Evolutionary conservation across 2,888 invertebrate species (phyloP), one percentile per base, ranked within the genome.

Genomic region (Nemotelus pantherinus): DNA sequence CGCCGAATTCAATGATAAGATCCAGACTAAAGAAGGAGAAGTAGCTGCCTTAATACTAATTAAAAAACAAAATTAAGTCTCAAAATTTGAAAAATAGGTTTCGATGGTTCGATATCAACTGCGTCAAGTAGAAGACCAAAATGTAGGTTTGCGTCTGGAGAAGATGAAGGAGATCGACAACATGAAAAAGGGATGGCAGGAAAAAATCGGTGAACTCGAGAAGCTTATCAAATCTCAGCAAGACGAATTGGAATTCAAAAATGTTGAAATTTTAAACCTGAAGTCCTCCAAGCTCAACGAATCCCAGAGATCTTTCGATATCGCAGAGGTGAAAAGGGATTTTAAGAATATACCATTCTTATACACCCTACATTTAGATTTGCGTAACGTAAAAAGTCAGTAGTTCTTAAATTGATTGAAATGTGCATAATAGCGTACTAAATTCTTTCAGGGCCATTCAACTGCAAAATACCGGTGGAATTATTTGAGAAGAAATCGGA

Each of bases 11-110:
- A 77, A 71, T 64, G 80, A 81, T 50, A 79, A 79, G 76, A 78
- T 80, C 50, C 80, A 80, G 75, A 80, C 80, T 2, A 81, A 80
- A 74, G 80, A 81, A 10, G 81, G 81, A 3, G 81, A 81, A 45
- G 80, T 79, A 78, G 45, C 5, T 50, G 9, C 7, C 43, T 57
- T 44, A 9, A 41, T 4, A n/a, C 25, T 25, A 25, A 25, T 25
- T 25, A 25, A 25, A 25, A 25, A 3, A 45, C 39, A 43, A 7
- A 53, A 41, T 43, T 58, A 57, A 57, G 10, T 57, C 10, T 7
- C 10, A 25, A 25, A 25, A 25, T 25, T 25, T 25, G 25, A 25
- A 25, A 25, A n/a, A 9, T 63, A 79, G 79, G 78, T 80, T 6
- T 71, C 80, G 2, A 78, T 80, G 58, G 60, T 81, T 5, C 77